These are phyloP conservation scores for Glandiceps talaboti DNA, from an alignment of 53 echinoderm and acorn worm genomes.

Conservation along the genomic window DNA sequence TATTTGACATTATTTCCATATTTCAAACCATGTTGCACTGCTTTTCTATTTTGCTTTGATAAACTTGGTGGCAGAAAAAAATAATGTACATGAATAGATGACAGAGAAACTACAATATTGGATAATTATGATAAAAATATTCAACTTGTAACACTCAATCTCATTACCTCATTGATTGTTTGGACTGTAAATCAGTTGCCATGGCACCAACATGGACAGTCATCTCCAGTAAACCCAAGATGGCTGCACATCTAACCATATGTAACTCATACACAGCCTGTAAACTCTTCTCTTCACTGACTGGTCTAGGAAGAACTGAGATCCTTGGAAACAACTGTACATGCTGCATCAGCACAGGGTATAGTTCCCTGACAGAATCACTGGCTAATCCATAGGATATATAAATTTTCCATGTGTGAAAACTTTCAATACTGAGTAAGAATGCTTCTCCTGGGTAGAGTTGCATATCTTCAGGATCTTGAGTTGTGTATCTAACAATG, in stretches of 20 bases:
- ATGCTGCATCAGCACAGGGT: slow-evolving; percentile 87
- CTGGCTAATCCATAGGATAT: slow-evolving; percentile 66
- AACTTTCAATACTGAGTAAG: slow-evolving; percentile 53
- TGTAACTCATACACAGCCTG: slow-evolving; percentile 55
- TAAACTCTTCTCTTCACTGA: slow-evolving; percentile 36
- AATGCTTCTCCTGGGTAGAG: slow-evolving; percentile 80
- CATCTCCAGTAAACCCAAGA: slow-evolving; percentile 71
- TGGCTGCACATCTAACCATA: slow-evolving; percentile 40
- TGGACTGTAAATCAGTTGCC: slow-evolving; percentile 38
- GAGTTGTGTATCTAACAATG: slow-evolving; percentile 42
- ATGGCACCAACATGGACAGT: slow-evolving; percentile 83
- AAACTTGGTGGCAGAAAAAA: too few species aligned
- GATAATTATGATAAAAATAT: too few species aligned
- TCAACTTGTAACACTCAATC: neutral
- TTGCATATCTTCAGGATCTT: slow-evolving; percentile 86
- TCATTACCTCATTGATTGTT: slow-evolving; percentile 9
- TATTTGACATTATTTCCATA: too few species aligned
- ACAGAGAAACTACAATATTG: too few species aligned
- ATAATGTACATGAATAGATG: too few species aligned
- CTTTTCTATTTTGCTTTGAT: too few species aligned
- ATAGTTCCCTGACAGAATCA: slow-evolving; percentile 62
- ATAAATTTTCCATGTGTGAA: slow-evolving; percentile 61
- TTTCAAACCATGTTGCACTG: too few species aligned
- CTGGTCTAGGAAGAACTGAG: slow-evolving; percentile 67
- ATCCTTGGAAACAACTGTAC: slow-evolving; percentile 84